phyloP scores from a whole-genome alignment of 2,888 invertebrate genomes.

The Macaria notata region DNA sequence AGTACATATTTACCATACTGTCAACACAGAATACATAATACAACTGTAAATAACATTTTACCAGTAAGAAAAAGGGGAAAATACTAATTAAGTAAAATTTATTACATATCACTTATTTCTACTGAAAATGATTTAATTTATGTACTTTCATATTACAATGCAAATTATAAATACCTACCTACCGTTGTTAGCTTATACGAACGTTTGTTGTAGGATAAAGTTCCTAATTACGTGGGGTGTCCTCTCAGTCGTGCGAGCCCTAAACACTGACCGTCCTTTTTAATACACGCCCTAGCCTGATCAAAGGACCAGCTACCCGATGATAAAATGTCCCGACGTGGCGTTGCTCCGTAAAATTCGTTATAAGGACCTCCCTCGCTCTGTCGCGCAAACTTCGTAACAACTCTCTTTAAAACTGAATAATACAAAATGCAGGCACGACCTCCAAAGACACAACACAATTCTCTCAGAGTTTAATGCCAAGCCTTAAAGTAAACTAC shows the following conservation, averaged over 20 bases:
- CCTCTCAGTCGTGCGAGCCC: constrained; percentile 49
- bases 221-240: constrained; percentile 32
- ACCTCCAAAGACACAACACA: too few species aligned
- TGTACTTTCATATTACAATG: too few species aligned
- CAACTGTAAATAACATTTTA: too few species aligned
- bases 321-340: constrained; percentile 56
- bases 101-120: too few species aligned
- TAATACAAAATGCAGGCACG: too few species aligned
- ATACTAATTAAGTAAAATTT: too few species aligned
- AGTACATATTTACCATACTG: too few species aligned
- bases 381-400: constrained; percentile 29
- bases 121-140: too few species aligned
- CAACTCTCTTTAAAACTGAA: constrained; percentile 26
- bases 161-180: not conserved
- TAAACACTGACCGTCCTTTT: constrained; percentile 69
- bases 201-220: not conserved
- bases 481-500: too few species aligned
- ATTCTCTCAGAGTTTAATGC: too few species aligned
- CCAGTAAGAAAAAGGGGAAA: too few species aligned
- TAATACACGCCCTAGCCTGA: constrained; percentile 65
- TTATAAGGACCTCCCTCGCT: constrained; percentile 47
- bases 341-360: constrained; percentile 59
- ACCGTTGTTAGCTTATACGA: not conserved
- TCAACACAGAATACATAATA: too few species aligned
- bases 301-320: constrained; percentile 60